Evolutionary conservation across 1,140 invertebrate species (phyloP), one percentile per base, ranked within the genome.

Genomic region (Saxidomus purpurata): DNA sequence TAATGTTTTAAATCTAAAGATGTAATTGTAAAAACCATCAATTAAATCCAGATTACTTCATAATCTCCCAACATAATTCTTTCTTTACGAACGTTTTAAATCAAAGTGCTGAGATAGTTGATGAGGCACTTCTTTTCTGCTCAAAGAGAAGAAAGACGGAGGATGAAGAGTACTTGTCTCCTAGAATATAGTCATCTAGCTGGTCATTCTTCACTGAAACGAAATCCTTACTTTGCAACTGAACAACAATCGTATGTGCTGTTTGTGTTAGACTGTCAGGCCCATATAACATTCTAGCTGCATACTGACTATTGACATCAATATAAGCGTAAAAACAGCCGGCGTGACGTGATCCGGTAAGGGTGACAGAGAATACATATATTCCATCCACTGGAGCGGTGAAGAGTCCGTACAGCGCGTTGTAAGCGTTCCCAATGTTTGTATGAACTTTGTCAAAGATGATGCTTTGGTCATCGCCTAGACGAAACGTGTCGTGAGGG

Each of bases 361-460:
- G n/a, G 11, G 61, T 67, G 8, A n/a, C n/a, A n/a, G 9, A 11
- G n/a, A 67, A 67, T n/a, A 67, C n/a, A 67, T 67, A 67, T 8
- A 67, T 67, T 25, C 61, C 61, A 34, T 67, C 61, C 6, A 67
- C 31, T 67, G 61, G 61, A 11, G 61, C 61, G n/a, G 31, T 67
- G 31, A 67, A 67, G n/a, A 67, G 11, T 11, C 61, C 61, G 11
- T 67, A n/a, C n/a, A 8, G 9, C 11, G n/a, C 31, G n/a, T 67
- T 67, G n/a, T 67, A 67, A 11, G 61, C 61, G 61, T 67, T n/a
- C 6, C 61, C 61, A n/a, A 67, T 34, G n/a, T 67, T 67, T 67
- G 61, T 67, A 11, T 25, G 31, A 9, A n/a, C 61, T 11, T 67
- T 67, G 61, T 67, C 61, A 34, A 67, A 67, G 9, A 67, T 67